Base-by-base conservation (phyloP, 2,888 invertebrate species). In the Panopea generosa region DNA sequence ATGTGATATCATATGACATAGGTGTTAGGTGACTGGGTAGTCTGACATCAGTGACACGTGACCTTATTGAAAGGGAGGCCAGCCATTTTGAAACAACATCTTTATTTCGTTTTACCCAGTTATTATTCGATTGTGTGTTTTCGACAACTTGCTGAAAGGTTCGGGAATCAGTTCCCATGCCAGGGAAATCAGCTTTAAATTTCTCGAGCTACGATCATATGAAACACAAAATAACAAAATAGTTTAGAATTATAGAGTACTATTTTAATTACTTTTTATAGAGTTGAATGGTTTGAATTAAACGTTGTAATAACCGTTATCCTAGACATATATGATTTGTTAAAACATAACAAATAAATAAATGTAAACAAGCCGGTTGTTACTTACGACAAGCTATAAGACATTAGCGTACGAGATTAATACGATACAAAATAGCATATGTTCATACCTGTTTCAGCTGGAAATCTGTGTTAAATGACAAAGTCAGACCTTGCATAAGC, bases 371-470 rank as follows among this genome's bases (percentile, higher is more conserved):
- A n/a, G n/a, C n/a, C n/a, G n/a, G n/a, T n/a, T n/a, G n/a, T n/a
- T n/a, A n/a, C n/a, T n/a, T n/a, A n/a, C n/a, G n/a, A n/a, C n/a
- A n/a, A n/a, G n/a, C n/a, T n/a, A n/a, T n/a, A n/a, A n/a, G n/a
- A n/a, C n/a, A n/a, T n/a, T n/a, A n/a, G n/a, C n/a, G n/a, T n/a
- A n/a, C n/a, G n/a, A n/a, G n/a, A n/a, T n/a, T n/a, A n/a, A n/a
- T n/a, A n/a, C n/a, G n/a, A n/a, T n/a, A n/a, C n/a, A n/a, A n/a
- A n/a, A n/a, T n/a, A n/a, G n/a, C n/a, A n/a, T n/a, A n/a, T n/a
- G n/a, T n/a, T n/a, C n/a, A n/a, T n/a, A 96, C 96, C 93, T 97
- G 96, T 73, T 95, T 94, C 40, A 96, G 93, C 90, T 97, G 96
- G 87, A 95, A 95, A 70, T 94, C 94, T 9, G 96, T 95, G 85